Percentiles rank a stretch among this genome's conserved stretches.
These are phyloP conservation scores for Cyanistes caeruleus DNA, from an alignment of 2,113 vertebrate genomes.

Conservation along the genomic window DNA sequence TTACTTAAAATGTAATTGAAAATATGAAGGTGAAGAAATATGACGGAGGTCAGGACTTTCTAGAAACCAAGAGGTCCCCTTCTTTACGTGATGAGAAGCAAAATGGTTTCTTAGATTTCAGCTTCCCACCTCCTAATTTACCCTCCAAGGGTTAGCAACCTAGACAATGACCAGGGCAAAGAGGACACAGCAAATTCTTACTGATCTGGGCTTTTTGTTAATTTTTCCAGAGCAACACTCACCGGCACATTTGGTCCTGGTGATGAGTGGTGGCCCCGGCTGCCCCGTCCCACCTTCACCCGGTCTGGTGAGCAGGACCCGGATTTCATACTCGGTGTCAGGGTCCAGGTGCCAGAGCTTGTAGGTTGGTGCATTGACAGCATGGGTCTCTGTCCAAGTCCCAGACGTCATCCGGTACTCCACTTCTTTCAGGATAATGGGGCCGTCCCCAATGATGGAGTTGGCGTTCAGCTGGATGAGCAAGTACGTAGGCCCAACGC, in stretches of 20 bases:
- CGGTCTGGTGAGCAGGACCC: conserved; percentile 91
- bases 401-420: conserved; percentile 97
- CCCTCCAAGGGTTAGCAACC: neutral
- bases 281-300: conserved; percentile 95
- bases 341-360: conserved; percentile 98
- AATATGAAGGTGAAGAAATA: neutral
- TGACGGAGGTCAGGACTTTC: neutral
- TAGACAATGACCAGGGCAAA: neutral
- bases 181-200: neutral
- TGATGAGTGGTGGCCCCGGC: conserved; percentile 91
- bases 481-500: conserved; percentile 92
- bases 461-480: conserved; percentile 98
- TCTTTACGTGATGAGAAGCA: neutral
- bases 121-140: rapidly evolving
- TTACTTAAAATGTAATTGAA: neutral
- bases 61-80: neutral
- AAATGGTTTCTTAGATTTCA: neutral
- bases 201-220: rapidly evolving
- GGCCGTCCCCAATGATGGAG: conserved; percentile 97
- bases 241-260: conserved; percentile 98
- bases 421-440: conserved; percentile 96
- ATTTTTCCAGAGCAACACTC: neutral
- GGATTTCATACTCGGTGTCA: conserved; percentile 95
- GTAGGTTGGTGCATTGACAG: conserved; percentile 94
- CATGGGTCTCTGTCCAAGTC: conserved; percentile 95